Evolutionary conservation across 2,797 vertebrate species (phyloP).

Genomic region (Hypotaenidia philippensis): DNA sequence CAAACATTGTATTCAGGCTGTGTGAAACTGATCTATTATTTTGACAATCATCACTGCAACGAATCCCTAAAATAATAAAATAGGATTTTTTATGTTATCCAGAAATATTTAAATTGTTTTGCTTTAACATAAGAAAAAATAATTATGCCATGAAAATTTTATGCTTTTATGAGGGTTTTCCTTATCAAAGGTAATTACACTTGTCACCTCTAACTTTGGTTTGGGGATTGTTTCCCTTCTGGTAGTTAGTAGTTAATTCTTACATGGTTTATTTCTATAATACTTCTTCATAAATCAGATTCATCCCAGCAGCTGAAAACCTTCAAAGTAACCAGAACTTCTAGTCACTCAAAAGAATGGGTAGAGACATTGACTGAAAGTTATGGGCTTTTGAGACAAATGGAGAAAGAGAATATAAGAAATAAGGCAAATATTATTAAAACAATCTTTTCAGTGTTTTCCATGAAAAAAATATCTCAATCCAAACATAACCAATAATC

Average conservation of each 20-base stretch:
- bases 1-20: neutral
- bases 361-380: neutral
- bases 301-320: neutral
- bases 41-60: slow-evolving; percentile 25
- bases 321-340: neutral
- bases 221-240: neutral
- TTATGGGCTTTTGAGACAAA: neutral
- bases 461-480: neutral
- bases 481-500: neutral
- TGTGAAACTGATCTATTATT: slow-evolving; percentile 2
- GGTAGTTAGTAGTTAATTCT: neutral
- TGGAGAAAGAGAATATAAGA: neutral
- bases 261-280: neutral
- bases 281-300: neutral
- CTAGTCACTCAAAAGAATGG: neutral
- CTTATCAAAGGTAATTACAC: neutral
- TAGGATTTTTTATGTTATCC: neutral
- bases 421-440: neutral
- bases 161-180: neutral
- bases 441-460: neutral
- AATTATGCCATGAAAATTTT: neutral
- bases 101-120: neutral
- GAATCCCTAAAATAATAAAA: slow-evolving; percentile 27
- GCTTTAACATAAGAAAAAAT: neutral
- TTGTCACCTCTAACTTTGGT: neutral